Conservation (phyloP, 2,113 vertebrate species). For the Dasypus novemcinctus region DNA sequence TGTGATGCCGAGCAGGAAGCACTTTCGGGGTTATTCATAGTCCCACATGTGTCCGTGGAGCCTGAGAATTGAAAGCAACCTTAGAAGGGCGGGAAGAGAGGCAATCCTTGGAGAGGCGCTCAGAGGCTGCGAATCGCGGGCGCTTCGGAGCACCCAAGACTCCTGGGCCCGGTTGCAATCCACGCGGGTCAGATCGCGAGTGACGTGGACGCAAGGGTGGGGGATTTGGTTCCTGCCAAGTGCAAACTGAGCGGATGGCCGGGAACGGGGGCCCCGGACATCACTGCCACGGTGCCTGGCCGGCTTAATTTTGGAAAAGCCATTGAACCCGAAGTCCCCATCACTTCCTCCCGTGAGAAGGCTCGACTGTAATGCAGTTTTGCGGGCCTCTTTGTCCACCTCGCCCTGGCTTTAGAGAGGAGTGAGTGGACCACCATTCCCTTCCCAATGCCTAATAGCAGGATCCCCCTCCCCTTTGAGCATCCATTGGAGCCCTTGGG, state of each 20-base stretch:
- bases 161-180: not conserved
- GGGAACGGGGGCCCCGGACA: not conserved
- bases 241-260: not conserved
- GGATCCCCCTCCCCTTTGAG: no score
- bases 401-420: not conserved
- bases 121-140: not conserved
- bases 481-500: not conserved
- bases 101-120: not conserved
- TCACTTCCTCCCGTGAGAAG: conserved; percentile 13
- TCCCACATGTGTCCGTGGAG: not conserved
- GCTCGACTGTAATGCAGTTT: not conserved
- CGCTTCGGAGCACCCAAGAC: not conserved
- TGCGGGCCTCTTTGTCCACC: not conserved
- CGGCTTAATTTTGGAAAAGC: not conserved
- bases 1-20: not conserved
- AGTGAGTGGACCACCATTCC: not conserved
- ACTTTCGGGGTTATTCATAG: not conserved
- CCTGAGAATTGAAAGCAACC: not conserved
- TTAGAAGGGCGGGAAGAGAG: not conserved
- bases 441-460: no score
- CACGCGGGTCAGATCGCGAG: not conserved
- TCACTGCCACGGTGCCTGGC: not conserved
- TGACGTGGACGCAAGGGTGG: fast-evolving
- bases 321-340: conserved; percentile 4
- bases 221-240: not conserved